A percentile compares a stretch with the other conserved stretches of the same genome.
These are phyloP conservation scores for Stomatorhinus ivindoensis DNA, from an alignment of 2,113 vertebrate species.

Conservation along the genomic window DNA sequence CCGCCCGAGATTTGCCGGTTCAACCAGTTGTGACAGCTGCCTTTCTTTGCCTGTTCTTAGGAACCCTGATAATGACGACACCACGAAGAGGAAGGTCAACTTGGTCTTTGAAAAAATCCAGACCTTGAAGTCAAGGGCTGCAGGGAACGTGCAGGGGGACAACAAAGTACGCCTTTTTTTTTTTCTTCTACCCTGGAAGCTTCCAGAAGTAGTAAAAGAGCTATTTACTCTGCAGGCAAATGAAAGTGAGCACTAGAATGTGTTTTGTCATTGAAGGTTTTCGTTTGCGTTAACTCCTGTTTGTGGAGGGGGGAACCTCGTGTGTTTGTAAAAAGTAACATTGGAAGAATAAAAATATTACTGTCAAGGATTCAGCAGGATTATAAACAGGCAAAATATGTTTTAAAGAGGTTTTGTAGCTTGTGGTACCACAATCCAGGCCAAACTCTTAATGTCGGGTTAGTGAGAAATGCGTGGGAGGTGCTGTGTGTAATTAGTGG, in stretches of 20 bases:
- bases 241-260: constrained; percentile 23
- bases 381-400: not conserved
- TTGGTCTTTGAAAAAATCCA: constrained; percentile 98
- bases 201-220: constrained; percentile 25
- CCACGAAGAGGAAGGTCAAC: constrained; percentile 91
- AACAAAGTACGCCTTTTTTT: constrained; percentile 50
- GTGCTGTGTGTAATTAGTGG: not conserved
- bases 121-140: constrained; percentile 88
- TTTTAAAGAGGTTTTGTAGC: not conserved
- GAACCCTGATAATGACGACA: constrained; percentile 83
- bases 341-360: not conserved
- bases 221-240: constrained; percentile 23
- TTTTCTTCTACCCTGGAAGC: constrained; percentile 17
- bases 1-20: constrained; percentile 13
- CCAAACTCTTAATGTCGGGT: not conserved
- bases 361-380: not conserved
- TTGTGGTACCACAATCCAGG: not conserved
- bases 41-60: constrained; percentile 53
- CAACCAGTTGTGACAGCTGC: not conserved
- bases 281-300: not conserved
- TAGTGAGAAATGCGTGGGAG: not conserved
- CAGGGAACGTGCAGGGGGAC: constrained; percentile 62
- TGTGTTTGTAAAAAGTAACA: not conserved
- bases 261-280: constrained; percentile 10
- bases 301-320: not conserved